Conservation (phyloP, 1,140 invertebrate species). For the Nymphalis io region DNA sequence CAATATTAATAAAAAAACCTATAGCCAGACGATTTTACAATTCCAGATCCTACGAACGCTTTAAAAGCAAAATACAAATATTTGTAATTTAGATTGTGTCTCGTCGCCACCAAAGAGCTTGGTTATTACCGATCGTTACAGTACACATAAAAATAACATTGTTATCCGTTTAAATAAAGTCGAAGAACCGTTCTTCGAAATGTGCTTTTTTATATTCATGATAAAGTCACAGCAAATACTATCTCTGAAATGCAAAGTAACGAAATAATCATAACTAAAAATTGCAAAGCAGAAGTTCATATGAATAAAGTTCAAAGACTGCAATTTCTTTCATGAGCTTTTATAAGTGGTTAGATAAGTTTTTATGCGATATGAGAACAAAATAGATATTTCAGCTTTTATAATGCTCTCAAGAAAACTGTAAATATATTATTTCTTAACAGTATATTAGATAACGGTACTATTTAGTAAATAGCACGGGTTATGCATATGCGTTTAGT, state of each 20-base stretch:
- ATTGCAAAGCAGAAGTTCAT: not conserved
- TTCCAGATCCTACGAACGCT: not conserved
- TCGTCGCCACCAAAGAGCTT: conserved; percentile 19
- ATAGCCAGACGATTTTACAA: too few species aligned
- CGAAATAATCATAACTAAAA: conserved; percentile 5
- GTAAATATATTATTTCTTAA: too few species aligned
- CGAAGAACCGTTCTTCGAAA: conserved; percentile 7
- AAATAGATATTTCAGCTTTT: too few species aligned
- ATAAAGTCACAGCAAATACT: not conserved
- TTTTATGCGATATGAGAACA: too few species aligned
- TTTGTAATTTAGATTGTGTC: conserved; percentile 16
- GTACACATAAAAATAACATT: conserved; percentile 28
- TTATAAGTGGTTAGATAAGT: too few species aligned
- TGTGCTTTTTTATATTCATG: conserved; percentile 23
- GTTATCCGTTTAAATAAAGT: conserved; percentile 22
- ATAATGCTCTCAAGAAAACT: too few species aligned
- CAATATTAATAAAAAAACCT: too few species aligned
- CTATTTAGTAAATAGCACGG: too few species aligned
- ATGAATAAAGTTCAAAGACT: not conserved
- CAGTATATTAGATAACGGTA: too few species aligned
- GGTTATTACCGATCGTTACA: conserved; percentile 32
- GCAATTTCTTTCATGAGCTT: not conserved
- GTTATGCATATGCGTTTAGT: too few species aligned
- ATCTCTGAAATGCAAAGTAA: conserved; percentile 4
- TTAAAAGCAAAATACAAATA: conserved; percentile 9